These are phyloP conservation scores for Cydia fagiglandana DNA, from an alignment of 1,140 invertebrate species.

Conservation along the genomic window DNA sequence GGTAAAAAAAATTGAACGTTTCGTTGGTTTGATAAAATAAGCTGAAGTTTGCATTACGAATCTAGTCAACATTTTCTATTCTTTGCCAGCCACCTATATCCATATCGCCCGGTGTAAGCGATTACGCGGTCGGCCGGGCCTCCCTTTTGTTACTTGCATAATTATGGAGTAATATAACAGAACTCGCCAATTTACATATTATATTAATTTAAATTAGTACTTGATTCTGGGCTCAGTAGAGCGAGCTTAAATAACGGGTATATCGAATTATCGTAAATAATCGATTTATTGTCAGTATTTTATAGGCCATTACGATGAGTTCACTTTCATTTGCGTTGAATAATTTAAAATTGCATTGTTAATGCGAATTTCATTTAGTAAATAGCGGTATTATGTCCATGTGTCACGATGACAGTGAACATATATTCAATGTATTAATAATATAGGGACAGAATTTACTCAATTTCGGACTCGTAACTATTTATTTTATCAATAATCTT, in stretches of 20 bases:
- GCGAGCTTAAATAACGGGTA: constrained; percentile 34
- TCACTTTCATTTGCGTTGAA: background rate
- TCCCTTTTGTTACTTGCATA: constrained; percentile 51
- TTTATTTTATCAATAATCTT: too few relatives aligned
- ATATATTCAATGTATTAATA: too few relatives aligned
- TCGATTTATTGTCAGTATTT: constrained; percentile 15
- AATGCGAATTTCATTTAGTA: too few relatives aligned
- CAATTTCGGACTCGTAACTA: too few relatives aligned
- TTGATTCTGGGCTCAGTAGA: constrained; percentile 35
- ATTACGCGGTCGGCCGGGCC: constrained; percentile 48
- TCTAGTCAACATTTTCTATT: background rate
- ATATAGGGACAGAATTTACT: too few relatives aligned
- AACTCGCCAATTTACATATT: constrained; percentile 41
- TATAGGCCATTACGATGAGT: background rate
- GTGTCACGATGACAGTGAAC: too few relatives aligned
- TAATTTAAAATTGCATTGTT: background rate
- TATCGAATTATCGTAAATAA: constrained; percentile 18
- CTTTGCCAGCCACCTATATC: constrained; percentile 22
- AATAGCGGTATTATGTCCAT: too few relatives aligned
- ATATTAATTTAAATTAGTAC: constrained; percentile 48
- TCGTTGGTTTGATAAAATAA: too few relatives aligned
- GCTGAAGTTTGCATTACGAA: too few relatives aligned
- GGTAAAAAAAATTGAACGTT: too few relatives aligned
- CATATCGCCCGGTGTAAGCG: constrained; percentile 34
- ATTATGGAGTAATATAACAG: constrained; percentile 44